These are phyloP conservation scores for Scatophagus argus DNA, from an alignment of 2,113 vertebrate species.

Conservation along the genomic window DNA sequence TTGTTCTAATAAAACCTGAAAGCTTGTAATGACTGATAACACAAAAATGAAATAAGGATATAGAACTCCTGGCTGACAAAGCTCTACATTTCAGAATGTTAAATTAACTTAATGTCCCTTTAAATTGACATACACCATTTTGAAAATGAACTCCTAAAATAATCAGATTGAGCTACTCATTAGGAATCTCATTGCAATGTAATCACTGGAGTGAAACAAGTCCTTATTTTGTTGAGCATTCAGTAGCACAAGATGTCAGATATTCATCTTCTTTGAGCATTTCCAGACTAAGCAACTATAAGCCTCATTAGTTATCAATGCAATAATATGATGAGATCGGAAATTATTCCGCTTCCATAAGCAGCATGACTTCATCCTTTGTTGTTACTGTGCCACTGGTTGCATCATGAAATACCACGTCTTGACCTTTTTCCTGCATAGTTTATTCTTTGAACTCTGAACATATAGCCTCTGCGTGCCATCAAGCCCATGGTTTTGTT, in stretches of 20 bases:
- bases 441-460: not conserved
- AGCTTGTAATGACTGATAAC: conserved; percentile 1
- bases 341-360: conserved; percentile 44
- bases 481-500: not conserved
- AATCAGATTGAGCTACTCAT: conserved; percentile 31
- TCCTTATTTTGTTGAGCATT: conserved; percentile 34
- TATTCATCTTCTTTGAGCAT: conserved; percentile 32
- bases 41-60: not conserved
- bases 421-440: conserved; percentile 12
- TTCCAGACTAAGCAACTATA: conserved; percentile 39
- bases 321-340: conserved; percentile 51
- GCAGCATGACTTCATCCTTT: conserved; percentile 49
- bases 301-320: conserved; percentile 58
- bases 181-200: conserved; percentile 35
- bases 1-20: not conserved
- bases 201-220: conserved; percentile 26
- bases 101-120: conserved; percentile 26
- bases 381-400: conserved; percentile 43
- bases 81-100: conserved; percentile 9
- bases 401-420: conserved; percentile 22
- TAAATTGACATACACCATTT: conserved; percentile 6
- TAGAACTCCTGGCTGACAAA: not conserved
- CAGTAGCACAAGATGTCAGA: conserved; percentile 11
- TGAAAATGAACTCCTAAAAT: conserved; percentile 15
- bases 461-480: not conserved